phyloP scores from a whole-genome alignment of 2,888 invertebrate genomes.

The Drosophila histrio region DNA sequence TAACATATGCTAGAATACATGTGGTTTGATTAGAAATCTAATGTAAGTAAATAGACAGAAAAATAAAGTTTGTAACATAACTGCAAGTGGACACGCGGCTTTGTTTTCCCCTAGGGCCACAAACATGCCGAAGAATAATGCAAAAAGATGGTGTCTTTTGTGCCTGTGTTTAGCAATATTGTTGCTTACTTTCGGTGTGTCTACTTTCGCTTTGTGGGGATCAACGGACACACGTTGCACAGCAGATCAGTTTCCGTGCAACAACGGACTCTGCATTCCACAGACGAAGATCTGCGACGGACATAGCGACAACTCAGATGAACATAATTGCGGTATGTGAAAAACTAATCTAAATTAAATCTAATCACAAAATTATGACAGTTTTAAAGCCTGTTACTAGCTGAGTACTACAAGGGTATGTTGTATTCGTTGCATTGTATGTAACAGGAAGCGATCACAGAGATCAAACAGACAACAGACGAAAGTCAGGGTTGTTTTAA shows the following conservation, averaged over 20 bases:
- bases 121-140: conserved; percentile 31
- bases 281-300: conserved; percentile 82
- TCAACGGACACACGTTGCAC: conserved; percentile 72
- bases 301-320: conserved; percentile 81
- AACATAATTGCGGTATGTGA: conserved; percentile 81
- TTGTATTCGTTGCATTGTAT: too few relatives aligned
- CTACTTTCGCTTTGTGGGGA: conserved; percentile 59
- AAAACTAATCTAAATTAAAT: background rate
- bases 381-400: too few relatives aligned
- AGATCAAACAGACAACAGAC: too few relatives aligned
- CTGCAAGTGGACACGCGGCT: conserved; percentile 53
- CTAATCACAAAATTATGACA: too few relatives aligned
- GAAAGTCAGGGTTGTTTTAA: too few relatives aligned
- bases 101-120: conserved; percentile 27
- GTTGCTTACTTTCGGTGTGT: conserved; percentile 63
- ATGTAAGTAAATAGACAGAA: conserved; percentile 35
- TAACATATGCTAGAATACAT: conserved; percentile 21
- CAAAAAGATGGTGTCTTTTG: conserved; percentile 48
- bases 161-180: conserved; percentile 43
- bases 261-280: conserved; percentile 83
- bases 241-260: conserved; percentile 85
- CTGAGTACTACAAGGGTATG: too few relatives aligned
- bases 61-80: conserved; percentile 29
- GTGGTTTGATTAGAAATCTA: conserved; percentile 24
- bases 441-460: too few relatives aligned